Evolutionary conservation across 2,888 invertebrate species (phyloP).

Genomic region (Stenoptilia bipunctidactyla): DNA sequence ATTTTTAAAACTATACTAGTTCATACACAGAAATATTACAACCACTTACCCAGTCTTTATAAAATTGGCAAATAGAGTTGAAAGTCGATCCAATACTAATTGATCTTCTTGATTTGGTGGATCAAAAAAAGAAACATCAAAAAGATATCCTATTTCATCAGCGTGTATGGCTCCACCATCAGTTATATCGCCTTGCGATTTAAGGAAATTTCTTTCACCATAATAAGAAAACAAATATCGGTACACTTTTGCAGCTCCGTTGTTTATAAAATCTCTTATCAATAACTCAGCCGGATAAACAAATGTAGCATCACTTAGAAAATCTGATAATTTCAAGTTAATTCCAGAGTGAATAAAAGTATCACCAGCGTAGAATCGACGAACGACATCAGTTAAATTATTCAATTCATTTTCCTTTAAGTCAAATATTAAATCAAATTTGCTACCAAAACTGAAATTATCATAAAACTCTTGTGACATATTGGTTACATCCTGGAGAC

Average conservation of each 20-base stretch:
- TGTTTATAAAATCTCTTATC: conserved; percentile 16
- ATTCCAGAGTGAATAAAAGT: conserved; percentile 12
- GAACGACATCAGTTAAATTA: conserved; percentile 16
- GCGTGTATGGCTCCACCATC: conserved; percentile 20
- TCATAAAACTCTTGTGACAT: conserved; percentile 18
- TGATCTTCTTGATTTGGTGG: conserved; percentile 16
- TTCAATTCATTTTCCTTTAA: conserved; percentile 13
- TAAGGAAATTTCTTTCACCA: conserved; percentile 21
- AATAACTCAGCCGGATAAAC: conserved; percentile 18
- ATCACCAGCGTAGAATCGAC: conserved; percentile 21
- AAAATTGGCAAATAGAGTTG: conserved; percentile 26
- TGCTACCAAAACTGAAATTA: not conserved
- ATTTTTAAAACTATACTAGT: not conserved
- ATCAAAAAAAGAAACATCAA: conserved; percentile 18
- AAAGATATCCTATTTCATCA: conserved; percentile 27
- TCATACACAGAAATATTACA: too few species aligned
- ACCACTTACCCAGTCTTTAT: conserved; percentile 20
- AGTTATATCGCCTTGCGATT: conserved; percentile 15
- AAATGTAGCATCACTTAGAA: conserved; percentile 18
- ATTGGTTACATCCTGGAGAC: conserved; percentile 13
- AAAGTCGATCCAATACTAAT: conserved; percentile 19
- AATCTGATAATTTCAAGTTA: conserved; percentile 14
- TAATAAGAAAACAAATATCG: conserved; percentile 24
- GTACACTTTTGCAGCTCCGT: conserved; percentile 16
- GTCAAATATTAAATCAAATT: conserved; percentile 2